These are phyloP conservation scores for Campaea margaritaria DNA, from an alignment of 2,888 invertebrate genomes.

Conservation along the genomic window DNA sequence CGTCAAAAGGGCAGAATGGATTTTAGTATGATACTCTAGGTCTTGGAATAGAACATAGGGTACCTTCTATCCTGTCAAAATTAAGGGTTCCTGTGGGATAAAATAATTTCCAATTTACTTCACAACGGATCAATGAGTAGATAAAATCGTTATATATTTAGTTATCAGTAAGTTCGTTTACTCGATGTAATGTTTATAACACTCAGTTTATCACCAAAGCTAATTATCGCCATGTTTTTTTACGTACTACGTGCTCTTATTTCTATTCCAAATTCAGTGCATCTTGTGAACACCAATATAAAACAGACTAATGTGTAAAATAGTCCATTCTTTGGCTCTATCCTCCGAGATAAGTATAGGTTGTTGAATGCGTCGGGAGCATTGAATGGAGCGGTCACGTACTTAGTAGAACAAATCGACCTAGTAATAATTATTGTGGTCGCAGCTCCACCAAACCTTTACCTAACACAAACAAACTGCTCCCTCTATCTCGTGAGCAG, in stretches of 20 bases:
- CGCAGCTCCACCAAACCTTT: slow-evolving; percentile 32
- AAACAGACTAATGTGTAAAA: slow-evolving; percentile 30
- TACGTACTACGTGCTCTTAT: too few relatives aligned
- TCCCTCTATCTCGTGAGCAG: slow-evolving; percentile 42
- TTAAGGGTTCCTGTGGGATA: too few relatives aligned
- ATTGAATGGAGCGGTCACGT: slow-evolving; percentile 51
- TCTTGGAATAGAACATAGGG: too few relatives aligned
- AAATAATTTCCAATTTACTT: too few relatives aligned
- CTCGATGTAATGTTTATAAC: neutral
- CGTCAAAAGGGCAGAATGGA: too few relatives aligned
- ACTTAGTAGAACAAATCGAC: slow-evolving; percentile 52
- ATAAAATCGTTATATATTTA: too few relatives aligned
- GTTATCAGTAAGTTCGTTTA: too few relatives aligned
- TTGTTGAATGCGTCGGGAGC: slow-evolving; percentile 36
- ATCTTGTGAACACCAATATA: slow-evolving; percentile 17
- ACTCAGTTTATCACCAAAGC: slow-evolving; percentile 2
- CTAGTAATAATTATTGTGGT: slow-evolving; percentile 48
- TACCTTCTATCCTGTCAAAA: too few relatives aligned
- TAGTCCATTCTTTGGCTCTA: slow-evolving; percentile 23
- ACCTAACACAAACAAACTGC: slow-evolving; percentile 47
- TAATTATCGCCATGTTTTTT: neutral
- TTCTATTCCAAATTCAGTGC: slow-evolving; percentile 37
- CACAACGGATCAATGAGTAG: too few relatives aligned
- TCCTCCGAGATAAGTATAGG: slow-evolving; percentile 33
- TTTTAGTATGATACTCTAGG: too few relatives aligned